Evolutionary conservation across 1,140 invertebrate genomes (phyloP).

Genomic region (Carcinoscorpius rotundicauda): DNA sequence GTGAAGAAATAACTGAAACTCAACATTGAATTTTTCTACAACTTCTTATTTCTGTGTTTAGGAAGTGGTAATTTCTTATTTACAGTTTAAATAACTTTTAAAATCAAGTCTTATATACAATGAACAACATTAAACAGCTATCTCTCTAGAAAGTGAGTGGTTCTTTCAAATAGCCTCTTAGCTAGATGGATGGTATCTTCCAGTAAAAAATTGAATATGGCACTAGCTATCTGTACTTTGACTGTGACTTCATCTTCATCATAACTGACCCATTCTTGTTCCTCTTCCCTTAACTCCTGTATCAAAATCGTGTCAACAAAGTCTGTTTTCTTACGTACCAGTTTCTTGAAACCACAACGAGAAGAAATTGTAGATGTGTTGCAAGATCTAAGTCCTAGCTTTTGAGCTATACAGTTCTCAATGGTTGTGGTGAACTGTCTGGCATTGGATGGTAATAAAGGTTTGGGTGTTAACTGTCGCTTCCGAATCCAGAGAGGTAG

Average conservation of each 20-base stretch:
- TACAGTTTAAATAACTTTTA: too few species aligned
- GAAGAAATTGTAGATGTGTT: too few species aligned
- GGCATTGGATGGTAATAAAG: constrained; percentile 36
- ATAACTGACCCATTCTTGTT: constrained; percentile 56
- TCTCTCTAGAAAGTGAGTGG: too few species aligned
- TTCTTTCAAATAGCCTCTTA: constrained; percentile 2
- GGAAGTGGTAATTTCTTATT: too few species aligned
- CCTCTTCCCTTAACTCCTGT: constrained; percentile 52
- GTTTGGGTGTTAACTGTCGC: constrained; percentile 42
- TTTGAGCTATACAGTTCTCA: too few species aligned
- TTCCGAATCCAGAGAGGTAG: constrained; percentile 37
- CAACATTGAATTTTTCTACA: too few species aligned
- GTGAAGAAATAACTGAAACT: too few species aligned
- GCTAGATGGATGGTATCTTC: constrained; percentile 43
- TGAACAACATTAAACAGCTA: too few species aligned
- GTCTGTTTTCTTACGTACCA: constrained; percentile 52
- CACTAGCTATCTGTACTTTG: constrained; percentile 50
- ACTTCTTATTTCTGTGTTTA: too few species aligned
- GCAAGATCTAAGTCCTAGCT: too few species aligned
- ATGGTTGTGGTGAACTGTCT: too few species aligned
- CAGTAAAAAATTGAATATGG: constrained; percentile 48
- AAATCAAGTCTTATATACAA: too few species aligned
- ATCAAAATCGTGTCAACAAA: constrained; percentile 56
- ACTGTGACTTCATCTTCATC: constrained; percentile 52
- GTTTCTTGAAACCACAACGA: constrained; percentile 33